Evolutionary conservation across 53 echinoderm and acorn worm genomes (phyloP).

Genomic region (Paelopatides confundens): DNA sequence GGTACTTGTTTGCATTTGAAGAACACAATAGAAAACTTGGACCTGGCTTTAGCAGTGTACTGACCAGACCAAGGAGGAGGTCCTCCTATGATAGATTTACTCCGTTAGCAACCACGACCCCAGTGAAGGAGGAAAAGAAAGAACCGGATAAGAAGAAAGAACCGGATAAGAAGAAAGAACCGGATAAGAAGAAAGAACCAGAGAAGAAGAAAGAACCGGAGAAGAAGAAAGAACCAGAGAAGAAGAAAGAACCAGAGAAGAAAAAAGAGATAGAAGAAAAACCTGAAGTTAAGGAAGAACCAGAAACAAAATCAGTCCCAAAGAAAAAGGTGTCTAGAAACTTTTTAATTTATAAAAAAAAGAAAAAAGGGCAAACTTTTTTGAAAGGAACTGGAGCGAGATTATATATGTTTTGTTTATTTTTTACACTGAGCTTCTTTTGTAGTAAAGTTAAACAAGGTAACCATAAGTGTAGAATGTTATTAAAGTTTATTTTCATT

Average conservation of each 20-base stretch:
- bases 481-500: background rate
- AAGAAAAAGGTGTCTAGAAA: constrained; percentile 43
- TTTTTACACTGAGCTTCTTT: too few relatives aligned
- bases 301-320: constrained; percentile 38
- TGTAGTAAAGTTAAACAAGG: too few relatives aligned
- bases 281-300: constrained; percentile 51
- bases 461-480: too few relatives aligned
- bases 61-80: constrained; percentile 80
- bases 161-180: constrained; percentile 51
- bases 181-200: constrained; percentile 36
- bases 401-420: too few relatives aligned
- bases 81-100: constrained; percentile 77
- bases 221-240: constrained; percentile 53
- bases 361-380: too few relatives aligned
- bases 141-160: constrained; percentile 61
- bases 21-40: constrained; percentile 96
- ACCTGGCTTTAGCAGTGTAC: constrained; percentile 73
- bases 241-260: constrained; percentile 16
- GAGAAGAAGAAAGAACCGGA: constrained; percentile 60
- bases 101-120: constrained; percentile 19
- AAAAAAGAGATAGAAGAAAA: constrained; percentile 49
- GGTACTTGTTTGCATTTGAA: constrained; percentile 97
- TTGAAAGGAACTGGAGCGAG: too few relatives aligned
- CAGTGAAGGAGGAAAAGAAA: constrained; percentile 53
- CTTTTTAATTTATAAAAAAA: too few relatives aligned